Conservation (phyloP, 2,888 invertebrate species). For the Eupelmus urozonus region DNA sequence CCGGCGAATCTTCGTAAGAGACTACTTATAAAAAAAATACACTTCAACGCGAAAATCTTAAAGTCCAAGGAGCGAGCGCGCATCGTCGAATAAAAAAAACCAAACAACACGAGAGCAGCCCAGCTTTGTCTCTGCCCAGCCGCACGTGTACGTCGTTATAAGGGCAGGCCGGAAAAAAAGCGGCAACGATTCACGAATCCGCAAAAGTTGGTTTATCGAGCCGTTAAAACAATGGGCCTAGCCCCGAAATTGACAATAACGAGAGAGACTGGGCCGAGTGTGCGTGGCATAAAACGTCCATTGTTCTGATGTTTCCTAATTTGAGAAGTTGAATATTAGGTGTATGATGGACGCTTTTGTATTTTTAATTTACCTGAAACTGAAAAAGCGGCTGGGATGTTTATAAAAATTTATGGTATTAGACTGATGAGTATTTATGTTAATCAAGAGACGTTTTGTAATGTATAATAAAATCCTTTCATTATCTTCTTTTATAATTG, state of each 20-base stretch:
- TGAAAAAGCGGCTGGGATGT: no score
- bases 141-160: conserved; percentile 49
- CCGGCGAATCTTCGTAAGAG: conserved; percentile 40
- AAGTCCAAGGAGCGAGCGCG: conserved; percentile 43
- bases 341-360: background rate
- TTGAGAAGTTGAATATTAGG: conserved; percentile 46
- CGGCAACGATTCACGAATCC: conserved; percentile 26
- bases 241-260: conserved; percentile 55
- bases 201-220: conserved; percentile 59
- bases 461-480: no score
- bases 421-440: no score
- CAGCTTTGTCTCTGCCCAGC: conserved; percentile 36
- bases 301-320: conserved; percentile 44
- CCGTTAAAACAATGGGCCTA: conserved; percentile 60
- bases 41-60: conserved; percentile 45
- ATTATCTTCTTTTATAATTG: no score
- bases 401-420: no score
- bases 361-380: background rate
- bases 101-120: no score
- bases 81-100: conserved; percentile 9
- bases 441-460: no score
- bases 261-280: conserved; percentile 19
- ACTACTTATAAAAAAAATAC: background rate
- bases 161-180: conserved; percentile 15
- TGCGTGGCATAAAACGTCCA: conserved; percentile 36